A percentile compares a stretch with the other conserved stretches of the same genome.
These are phyloP conservation scores for Sinelater perroti DNA, from an alignment of 2,888 invertebrate species.

Conservation along the genomic window DNA sequence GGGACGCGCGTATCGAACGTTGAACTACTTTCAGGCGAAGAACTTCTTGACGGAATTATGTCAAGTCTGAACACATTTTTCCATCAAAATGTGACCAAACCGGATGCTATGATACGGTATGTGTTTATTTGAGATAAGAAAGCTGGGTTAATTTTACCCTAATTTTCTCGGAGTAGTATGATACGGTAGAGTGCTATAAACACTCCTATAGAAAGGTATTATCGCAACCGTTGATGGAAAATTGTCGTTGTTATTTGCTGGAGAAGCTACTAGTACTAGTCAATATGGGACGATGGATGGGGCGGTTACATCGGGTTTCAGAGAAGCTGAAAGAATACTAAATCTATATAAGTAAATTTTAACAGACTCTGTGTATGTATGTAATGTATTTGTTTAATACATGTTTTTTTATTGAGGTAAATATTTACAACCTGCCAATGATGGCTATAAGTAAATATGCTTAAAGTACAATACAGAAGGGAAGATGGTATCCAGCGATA, in stretches of 20 bases:
- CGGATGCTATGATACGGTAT: conserved; percentile 48
- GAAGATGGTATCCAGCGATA: too few relatives aligned
- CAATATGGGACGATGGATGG: conserved; percentile 62
- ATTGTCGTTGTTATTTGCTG: conserved; percentile 62
- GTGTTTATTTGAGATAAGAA: too few relatives aligned
- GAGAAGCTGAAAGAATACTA: conserved; percentile 58
- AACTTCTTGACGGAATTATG: conserved; percentile 62
- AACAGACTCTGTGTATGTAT: too few relatives aligned
- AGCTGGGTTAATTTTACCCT: conserved; percentile 67
- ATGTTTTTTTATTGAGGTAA: too few relatives aligned
- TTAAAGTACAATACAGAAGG: too few relatives aligned
- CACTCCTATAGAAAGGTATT: conserved; percentile 33
- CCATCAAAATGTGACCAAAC: conserved; percentile 53
- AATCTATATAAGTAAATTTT: conserved; percentile 13
- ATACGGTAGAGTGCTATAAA: conserved; percentile 64
- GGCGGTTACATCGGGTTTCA: conserved; percentile 59
- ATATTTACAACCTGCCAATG: too few relatives aligned
- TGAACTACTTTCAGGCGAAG: conserved; percentile 66
- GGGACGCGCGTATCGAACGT: conserved; percentile 69
- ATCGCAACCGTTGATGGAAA: conserved; percentile 49
- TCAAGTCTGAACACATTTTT: conserved; percentile 64
- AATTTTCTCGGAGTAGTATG: conserved; percentile 72
- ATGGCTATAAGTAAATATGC: too few relatives aligned
- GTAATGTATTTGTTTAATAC: too few relatives aligned
- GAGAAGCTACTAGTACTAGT: conserved; percentile 61